Base-by-base conservation (phyloP, 2,113 vertebrate species). In the Chloroceryle aenea region DNA sequence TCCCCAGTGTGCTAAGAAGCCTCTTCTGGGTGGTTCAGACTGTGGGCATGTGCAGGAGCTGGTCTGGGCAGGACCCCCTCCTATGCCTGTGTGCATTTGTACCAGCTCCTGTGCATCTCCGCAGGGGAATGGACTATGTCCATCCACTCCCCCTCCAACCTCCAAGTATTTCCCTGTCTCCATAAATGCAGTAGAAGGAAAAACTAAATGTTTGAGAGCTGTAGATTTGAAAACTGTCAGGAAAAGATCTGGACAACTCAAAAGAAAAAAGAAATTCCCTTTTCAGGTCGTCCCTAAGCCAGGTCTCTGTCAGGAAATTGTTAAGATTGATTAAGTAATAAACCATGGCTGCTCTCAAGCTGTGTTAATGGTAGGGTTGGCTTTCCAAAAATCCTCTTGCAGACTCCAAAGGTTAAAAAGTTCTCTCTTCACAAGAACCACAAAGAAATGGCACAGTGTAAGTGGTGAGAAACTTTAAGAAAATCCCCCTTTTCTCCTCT, bases 81-180 rank as follows among this genome's bases (percentile, higher is more conserved):
- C 32, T 29, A 0, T 1, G 4, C 14, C 32, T 9, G 9, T 58
- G 22, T 30, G 6, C 18, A 2, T 3, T 5, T 20, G 2, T 4
- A 32, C 9, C 12, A 45, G 34, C 78, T 36, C 62, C 29, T 9
- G 6, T 10, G 32, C 27, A 34, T 52, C 85, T 64, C 61, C 42
- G 64, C 22, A 17, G 17, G 17, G 38, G 38, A 26, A 71, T 2
- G 10, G 48, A 23, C 29, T 17, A 0, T 11, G 7, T 21, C 76
- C 43, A 7, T 34, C 61, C 56, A 3, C 45, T 59, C 13, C 32
- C 3, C 8, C 13, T 11, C 26, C n/a, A n/a, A n/a, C 10, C 15
- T 62, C 10, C 52, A 53, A 66, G 25, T 4, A 38, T 4, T 52
- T 66, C 23, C 56, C 59, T 43, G 14, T 34, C n/a, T 52, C 14